phyloP scores from a whole-genome alignment of 2,888 invertebrate genomes.

The Xestia xanthographa region DNA sequence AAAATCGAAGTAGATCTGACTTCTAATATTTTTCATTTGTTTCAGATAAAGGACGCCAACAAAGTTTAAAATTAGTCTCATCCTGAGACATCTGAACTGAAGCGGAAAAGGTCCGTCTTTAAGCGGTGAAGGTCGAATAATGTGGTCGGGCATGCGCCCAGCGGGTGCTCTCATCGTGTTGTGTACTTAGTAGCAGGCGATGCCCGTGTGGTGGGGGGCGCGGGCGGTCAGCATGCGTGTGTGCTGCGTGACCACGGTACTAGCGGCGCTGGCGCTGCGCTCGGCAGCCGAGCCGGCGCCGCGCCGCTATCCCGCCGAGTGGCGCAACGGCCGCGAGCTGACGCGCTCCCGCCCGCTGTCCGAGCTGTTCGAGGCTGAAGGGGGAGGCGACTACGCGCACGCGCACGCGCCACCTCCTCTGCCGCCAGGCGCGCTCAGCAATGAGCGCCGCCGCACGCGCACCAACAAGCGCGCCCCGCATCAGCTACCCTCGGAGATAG shows the following conservation, averaged over 20 bases:
- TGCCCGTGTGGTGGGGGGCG: slow-evolving; percentile 84
- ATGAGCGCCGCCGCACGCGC: slow-evolving; percentile 83
- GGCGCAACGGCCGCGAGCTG: slow-evolving; percentile 80
- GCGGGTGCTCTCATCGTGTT: slow-evolving; percentile 78
- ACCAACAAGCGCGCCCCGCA: slow-evolving; percentile 82
- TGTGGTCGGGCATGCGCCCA: slow-evolving; percentile 87
- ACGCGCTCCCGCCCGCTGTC: slow-evolving; percentile 81
- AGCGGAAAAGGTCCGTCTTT: slow-evolving; percentile 67
- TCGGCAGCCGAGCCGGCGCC: slow-evolving; percentile 83
- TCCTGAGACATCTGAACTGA: slow-evolving; percentile 65
- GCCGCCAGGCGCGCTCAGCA: slow-evolving; percentile 78
- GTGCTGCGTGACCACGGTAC: slow-evolving; percentile 84
- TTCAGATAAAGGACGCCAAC: slow-evolving; percentile 67
- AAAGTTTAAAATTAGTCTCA: slow-evolving; percentile 35
- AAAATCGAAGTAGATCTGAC: not conserved
- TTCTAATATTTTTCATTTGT: slow-evolving; percentile 65
- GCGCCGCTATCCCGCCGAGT: slow-evolving; percentile 82
- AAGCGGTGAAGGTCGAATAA: slow-evolving; percentile 78
- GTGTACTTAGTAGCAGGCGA: slow-evolving; percentile 86
- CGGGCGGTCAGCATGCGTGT: slow-evolving; percentile 85
- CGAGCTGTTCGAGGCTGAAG: slow-evolving; percentile 84
- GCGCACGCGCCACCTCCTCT: slow-evolving; percentile 75
- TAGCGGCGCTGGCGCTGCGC: slow-evolving; percentile 86
- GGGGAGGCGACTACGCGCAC: slow-evolving; percentile 69
- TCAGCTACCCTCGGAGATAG: slow-evolving; percentile 90